Evolutionary conservation across 2,797 vertebrate species (phyloP), one percentile per base, ranked within the genome.

Genomic region (Peromyscus nudipes): DNA sequence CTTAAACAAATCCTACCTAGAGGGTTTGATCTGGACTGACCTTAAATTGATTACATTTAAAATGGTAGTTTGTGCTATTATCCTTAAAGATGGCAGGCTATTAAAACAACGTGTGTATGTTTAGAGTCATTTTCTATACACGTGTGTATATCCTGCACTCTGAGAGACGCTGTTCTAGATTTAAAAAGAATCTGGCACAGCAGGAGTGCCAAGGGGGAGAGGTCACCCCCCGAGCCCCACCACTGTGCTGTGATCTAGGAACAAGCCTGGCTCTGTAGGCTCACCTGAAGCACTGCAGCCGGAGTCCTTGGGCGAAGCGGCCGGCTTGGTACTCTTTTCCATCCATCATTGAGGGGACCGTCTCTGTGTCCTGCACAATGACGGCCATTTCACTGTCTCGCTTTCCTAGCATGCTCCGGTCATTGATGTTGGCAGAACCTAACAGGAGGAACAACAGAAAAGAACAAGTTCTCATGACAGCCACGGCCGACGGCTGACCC

Each of bases 351-450:
- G 99, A 99, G 4, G 98, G 95, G 31, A 99, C 92, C 0, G 84
- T 99, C 97, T 99, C 99, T 0, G 98, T 99, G 98, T 99, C 99
- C 98, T 99, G 99, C 96, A 99, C 99, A 3, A 99, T 99, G 97
- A 99, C 92, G 1, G 99, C 99, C 98, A 99, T 99, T 98, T 99
- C 99, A 1, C 99, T 99, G 99, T 99, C 99, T 91, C 99, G 98
- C 98, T 99, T 99, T 1, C 99, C 99, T 98, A 99, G 98, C 99
- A 99, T 99, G 98, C 99, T 99, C 85, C 99, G 98, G 99, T 99
- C 99, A 0, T 99, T 99, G 98, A 99, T 99, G 99, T 99, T 99
- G 92, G 99, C 99, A 25, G 99, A 99, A 73, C 99, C 99, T 99
- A 96, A 43, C 93, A 76, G 80, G 88, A 67, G 16, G 76, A 73